Base-by-base conservation (phyloP, 1,140 invertebrate genomes). In the Metopolophium dirhodum region DNA sequence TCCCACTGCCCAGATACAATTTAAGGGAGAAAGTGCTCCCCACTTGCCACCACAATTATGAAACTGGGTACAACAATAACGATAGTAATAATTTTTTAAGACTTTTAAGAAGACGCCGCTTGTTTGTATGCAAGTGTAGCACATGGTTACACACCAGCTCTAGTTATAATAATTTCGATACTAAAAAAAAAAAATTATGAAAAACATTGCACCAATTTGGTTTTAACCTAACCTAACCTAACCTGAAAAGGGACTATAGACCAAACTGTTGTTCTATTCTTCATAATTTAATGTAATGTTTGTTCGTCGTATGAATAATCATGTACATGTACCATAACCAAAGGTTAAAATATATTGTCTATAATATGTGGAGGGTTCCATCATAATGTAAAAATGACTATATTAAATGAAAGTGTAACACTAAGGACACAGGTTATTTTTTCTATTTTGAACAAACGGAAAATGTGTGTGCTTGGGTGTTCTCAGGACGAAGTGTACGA, bases 401-500 rank as follows among this genome's bases (percentile, higher is more conserved):
- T 14, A n/a, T n/a, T n/a, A 49, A 49, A 49, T 26, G 7, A 0
- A 57, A 26, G 23, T 26, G 54, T 57, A 57, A 7, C 4, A 0
- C 7, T 57, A 26, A 57, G 54, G 51, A 7, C 22, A 7, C 22
- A 23, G 51, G 54, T 8, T n/a, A n/a, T n/a, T 77, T n/a, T 77
- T n/a, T 18, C n/a, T 35, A n/a, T 30, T 77, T 9, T 61, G 18
- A 77, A 77, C 6, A 7, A n/a, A n/a, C 14, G 61, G 14, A 77
- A 77, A 77, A 35, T 0, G 14, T 77, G 0, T 3, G 4, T 1
- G 1, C 18, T 77, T 2, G 11, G 6, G 14, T 37, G 22, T 57
- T 94, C 95, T 51, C 95, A 96, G 94, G 93, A 94, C 6, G 95
- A 95, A 91, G 95, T 95, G 37, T 94, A 95, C n/a, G 94, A 95